Base-by-base conservation (phyloP, 2,113 vertebrate species). In the Phylloscopus trochilus region DNA sequence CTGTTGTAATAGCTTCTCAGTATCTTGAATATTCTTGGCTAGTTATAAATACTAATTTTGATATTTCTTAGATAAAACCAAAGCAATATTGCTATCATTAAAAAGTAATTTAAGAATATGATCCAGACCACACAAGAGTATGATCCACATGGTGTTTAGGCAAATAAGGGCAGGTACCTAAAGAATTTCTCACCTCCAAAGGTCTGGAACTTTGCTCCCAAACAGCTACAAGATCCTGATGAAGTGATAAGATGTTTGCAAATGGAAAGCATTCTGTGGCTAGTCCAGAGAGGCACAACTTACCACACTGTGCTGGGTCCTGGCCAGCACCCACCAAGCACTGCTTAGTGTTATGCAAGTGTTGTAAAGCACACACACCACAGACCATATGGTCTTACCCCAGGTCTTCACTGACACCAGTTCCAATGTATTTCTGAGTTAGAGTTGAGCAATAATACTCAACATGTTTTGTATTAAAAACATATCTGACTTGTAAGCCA, bases 81-180 rank as follows among this genome's bases (percentile, higher is more conserved):
- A 69, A 55, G 24, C 8, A 30, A 33, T 49, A 43, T 62, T 55
- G 30, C 18, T 35, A 23, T 31, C 8, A 26, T 43, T 43, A 49
- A 9, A 13, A 69, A 69, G 14, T 12, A 27, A 55, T 28, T 56
- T 20, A 63, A 37, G 12, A 62, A 43, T 35, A 47, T 10, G 17
- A 56, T 11, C 11, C 87, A 74, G 15, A n/a, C 5, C 16, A 31
- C 15, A 14, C 5, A 49, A 21, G 15, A 24, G 10, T 10, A 17
- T 23, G 11, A 8, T 41, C 26, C 24, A 11, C 15, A 22, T 16
- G 5, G 13, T 0, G 0, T 10, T 7, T 20, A 63, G 35, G 72
- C 2, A 21, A 83, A 77, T 55, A 83, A 3, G 26, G 26, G 3
- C 10, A 62, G 30, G 8, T 47, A 33, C 6, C 17, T 69, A 12